These are phyloP conservation scores for Rhinoraja longicauda DNA, from an alignment of 2,797 vertebrate genomes.

Conservation along the genomic window DNA sequence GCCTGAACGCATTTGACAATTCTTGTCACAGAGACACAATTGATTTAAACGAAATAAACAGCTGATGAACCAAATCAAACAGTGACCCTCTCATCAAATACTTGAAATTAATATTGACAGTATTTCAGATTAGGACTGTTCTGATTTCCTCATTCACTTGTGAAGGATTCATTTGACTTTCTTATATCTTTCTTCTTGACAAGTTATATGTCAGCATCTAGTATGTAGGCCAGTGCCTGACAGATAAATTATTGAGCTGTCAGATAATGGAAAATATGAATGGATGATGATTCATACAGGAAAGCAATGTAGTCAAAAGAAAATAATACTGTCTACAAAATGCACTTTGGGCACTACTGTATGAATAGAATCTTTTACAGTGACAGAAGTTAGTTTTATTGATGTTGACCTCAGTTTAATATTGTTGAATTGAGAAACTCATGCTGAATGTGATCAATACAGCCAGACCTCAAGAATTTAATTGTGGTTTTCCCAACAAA, in stretches of 20 bases:
- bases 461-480: background rate
- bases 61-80: background rate
- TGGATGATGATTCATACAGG: conserved; percentile 6
- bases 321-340: conserved; percentile 25
- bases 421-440: conserved; percentile 16
- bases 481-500: background rate
- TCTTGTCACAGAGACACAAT: background rate
- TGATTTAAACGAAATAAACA: conserved; percentile 1
- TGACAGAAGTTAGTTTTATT: conserved; percentile 23
- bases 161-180: conserved; percentile 36
- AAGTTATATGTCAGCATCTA: conserved; percentile 30
- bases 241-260: conserved; percentile 38
- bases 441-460: background rate
- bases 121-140: conserved; percentile 29
- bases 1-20: background rate
- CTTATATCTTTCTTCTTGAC: conserved; percentile 19
- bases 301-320: conserved; percentile 34
- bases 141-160: background rate
- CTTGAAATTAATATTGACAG: background rate
- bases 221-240: conserved; percentile 14
- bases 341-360: conserved; percentile 8
- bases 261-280: conserved; percentile 18
- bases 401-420: background rate
- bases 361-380: background rate
- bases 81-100: background rate